Evolutionary conservation across 2,888 invertebrate genomes (phyloP), one percentile per base, ranked within the genome.

Genomic region (Epiblema foenella): DNA sequence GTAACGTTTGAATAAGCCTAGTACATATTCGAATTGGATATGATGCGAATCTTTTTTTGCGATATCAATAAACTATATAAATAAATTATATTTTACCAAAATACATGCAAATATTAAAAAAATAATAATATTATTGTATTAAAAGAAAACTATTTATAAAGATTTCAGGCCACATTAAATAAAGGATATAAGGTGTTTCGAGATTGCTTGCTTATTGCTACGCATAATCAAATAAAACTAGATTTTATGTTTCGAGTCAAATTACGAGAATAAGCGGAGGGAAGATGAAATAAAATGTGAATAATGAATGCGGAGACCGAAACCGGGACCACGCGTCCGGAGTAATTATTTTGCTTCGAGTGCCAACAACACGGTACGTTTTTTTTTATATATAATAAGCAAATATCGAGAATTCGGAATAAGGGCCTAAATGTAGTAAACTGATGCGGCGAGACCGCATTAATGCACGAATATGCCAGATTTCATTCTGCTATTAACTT

Each of bases 261-360:
- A 93, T 93, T 92, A 92, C n/a, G n/a, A n/a, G n/a, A n/a, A n/a
- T 91, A 93, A 92, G 90, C 89, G 85, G 84, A 90, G 89, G 89
- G 90, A 91, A 88, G 89, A 89, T 81, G 85, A 89, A 93, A 92
- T 91, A 91, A 91, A 92, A 93, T 91, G 92, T 92, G 92, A 93
- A 93, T 93, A 93, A 93, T 92, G 91, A 92, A 92, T 91, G 91
- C 87, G 86, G 88, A 88, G 90, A 88, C 89, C 90, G 85, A 91
- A 89, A 87, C 89, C 85, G 85, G 88, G 89, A 88, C 89, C 89
- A 87, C 87, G 90, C 89, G 89, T 90, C 91, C 90, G 91, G 88
- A 90, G 90, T 91, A 93, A 93, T 93, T 93, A 93, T 93, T 92
- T 92, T 90, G 92, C 93, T 91, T 93, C 86, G 91, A 93, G 93